phyloP scores from a whole-genome alignment of 2,113 vertebrate species.

The Myotis yumanensis region DNA sequence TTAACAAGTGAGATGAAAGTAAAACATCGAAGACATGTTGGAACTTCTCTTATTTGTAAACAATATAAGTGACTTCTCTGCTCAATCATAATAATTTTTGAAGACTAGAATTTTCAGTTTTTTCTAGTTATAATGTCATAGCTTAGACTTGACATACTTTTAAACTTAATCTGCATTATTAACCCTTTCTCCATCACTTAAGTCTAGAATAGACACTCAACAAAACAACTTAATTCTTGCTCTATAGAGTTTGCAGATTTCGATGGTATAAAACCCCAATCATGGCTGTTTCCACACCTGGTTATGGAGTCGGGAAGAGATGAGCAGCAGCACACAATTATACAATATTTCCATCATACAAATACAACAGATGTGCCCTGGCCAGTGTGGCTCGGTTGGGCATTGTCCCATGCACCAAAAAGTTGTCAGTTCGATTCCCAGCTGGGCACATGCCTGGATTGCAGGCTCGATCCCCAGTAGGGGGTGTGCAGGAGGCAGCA shows the following conservation, averaged over 20 bases:
- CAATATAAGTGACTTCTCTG: background rate
- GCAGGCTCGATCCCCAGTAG: background rate
- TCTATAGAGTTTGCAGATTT: background rate
- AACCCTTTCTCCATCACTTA: background rate
- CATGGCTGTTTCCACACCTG: background rate
- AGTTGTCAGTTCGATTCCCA: background rate
- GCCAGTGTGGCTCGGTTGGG: background rate
- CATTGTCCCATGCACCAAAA: background rate
- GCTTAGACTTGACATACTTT: background rate
- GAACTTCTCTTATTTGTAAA: background rate
- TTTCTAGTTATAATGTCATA: background rate
- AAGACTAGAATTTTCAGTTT: background rate
- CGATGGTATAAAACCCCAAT: rapidly evolving
- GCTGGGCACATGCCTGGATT: background rate
- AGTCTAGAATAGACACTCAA: background rate
- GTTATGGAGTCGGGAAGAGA: rapidly evolving
- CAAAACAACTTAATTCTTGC: background rate
- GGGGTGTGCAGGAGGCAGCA: background rate
- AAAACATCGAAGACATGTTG: background rate
- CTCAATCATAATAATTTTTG: background rate
- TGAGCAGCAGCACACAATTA: too few species aligned
- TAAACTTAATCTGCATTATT: background rate
- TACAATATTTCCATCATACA: rapidly evolving
- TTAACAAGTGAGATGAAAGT: background rate
- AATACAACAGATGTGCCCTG: background rate